Percentiles rank a stretch among this genome's conserved stretches.
Conservation (phyloP, 2,797 vertebrate genomes). For the Anas georgica region DNA sequence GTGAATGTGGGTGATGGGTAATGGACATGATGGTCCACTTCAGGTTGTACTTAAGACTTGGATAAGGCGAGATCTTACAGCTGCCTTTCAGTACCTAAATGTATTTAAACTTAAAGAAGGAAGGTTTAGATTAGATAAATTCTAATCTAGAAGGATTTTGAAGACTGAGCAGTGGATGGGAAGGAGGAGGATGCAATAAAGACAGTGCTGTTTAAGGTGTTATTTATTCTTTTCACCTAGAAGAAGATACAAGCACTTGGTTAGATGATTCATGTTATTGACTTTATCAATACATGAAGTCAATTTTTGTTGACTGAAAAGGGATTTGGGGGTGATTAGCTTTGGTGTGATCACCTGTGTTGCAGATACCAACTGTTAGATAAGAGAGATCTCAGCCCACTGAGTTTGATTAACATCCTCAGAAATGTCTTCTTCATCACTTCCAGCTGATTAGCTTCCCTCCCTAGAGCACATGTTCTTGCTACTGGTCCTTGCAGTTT, state of each 20-base stretch:
- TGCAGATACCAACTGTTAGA: background rate
- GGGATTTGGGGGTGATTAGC: background rate
- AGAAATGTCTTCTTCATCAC: background rate
- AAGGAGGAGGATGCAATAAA: background rate
- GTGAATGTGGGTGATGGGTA: background rate
- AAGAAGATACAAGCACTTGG: background rate
- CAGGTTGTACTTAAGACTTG: background rate
- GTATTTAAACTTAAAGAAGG: too few species aligned
- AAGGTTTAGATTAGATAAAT: too few species aligned
- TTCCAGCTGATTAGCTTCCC: background rate
- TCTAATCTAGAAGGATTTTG: too few species aligned
- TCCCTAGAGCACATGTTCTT: background rate
- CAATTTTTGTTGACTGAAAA: background rate
- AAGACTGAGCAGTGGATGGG: too few species aligned
- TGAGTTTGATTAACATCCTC: background rate
- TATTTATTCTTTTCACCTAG: background rate
- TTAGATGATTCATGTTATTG: background rate
- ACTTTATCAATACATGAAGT: background rate
- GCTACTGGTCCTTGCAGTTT: background rate
- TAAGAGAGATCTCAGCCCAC: background rate
- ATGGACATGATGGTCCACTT: background rate
- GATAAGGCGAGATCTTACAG: background rate
- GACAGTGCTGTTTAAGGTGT: background rate
- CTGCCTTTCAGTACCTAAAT: too few species aligned
- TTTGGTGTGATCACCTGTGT: background rate